Evolutionary conservation across 1,140 invertebrate species (phyloP).

Genomic region (Helicoverpa zea): DNA sequence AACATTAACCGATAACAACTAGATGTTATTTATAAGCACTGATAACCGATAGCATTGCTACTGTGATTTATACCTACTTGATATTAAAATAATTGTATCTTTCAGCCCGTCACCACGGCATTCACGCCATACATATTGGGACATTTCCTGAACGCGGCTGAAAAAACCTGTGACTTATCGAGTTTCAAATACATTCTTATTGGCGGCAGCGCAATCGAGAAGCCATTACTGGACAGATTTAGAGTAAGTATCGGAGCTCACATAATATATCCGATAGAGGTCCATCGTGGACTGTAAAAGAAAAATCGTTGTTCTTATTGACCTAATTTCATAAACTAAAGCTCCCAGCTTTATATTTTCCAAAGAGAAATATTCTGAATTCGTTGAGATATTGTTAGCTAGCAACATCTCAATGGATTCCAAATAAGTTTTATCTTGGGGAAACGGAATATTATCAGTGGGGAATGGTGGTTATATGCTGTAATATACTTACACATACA

Average conservation of each 20-base stretch:
- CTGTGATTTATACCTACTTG: slow-evolving; percentile 2
- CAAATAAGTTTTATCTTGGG: background rate
- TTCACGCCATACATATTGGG: slow-evolving; percentile 64
- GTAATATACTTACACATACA: background rate
- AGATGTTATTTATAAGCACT: background rate
- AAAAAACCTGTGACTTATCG: slow-evolving; percentile 64
- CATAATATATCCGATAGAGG: slow-evolving; percentile 4
- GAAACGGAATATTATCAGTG: background rate
- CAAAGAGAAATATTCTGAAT: background rate
- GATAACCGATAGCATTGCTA: slow-evolving; percentile 27
- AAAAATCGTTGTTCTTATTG: slow-evolving; percentile 1
- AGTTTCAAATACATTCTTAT: slow-evolving; percentile 67
- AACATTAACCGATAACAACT: too few relatives aligned
- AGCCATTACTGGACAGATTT: slow-evolving; percentile 61
- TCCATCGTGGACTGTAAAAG: background rate
- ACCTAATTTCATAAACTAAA: background rate
- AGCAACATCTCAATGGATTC: background rate
- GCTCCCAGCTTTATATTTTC: slow-evolving; percentile 8
- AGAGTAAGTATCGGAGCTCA: slow-evolving; percentile 49
- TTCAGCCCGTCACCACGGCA: slow-evolving; percentile 65
- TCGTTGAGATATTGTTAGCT: background rate
- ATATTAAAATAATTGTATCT: slow-evolving; percentile 44
- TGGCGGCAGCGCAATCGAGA: slow-evolving; percentile 62
- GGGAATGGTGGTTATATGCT: background rate
- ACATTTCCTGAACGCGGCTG: slow-evolving; percentile 62